A percentile compares a stretch with the other conserved stretches of the same genome.
These are phyloP conservation scores for Amphimedon queenslandica DNA, from an alignment of 37 sponge, comb jelly and placozoan genomes.

Conservation along the genomic window DNA sequence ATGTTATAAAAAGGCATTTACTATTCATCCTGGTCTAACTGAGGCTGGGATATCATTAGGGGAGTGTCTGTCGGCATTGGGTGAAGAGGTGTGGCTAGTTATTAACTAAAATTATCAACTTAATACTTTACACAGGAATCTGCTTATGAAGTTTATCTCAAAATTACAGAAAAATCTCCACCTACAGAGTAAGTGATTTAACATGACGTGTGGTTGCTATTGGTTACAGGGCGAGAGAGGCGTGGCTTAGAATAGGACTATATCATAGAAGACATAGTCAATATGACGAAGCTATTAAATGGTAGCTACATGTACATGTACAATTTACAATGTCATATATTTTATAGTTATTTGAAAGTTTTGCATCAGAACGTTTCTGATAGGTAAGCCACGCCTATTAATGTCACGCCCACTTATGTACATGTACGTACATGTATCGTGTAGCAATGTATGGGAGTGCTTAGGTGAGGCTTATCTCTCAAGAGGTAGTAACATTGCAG, in stretches of 20 bases:
- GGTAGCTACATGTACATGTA: slow-evolving; percentile 15
- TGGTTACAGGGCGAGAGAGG: slow-evolving; percentile 42
- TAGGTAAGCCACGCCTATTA: slow-evolving; percentile 19
- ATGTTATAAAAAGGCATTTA: slow-evolving; percentile 70
- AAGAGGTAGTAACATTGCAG: slow-evolving; percentile 71
- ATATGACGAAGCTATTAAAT: slow-evolving; percentile 58
- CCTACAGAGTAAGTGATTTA: neutral
- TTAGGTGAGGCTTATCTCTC: slow-evolving; percentile 77
- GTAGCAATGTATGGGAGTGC: slow-evolving; percentile 77
- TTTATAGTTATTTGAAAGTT: slow-evolving; percentile 40
- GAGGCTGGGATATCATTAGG: slow-evolving; percentile 47
- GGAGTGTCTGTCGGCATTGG: slow-evolving; percentile 21
- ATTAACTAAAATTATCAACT: neutral
- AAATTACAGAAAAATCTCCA: neutral
- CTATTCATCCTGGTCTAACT: slow-evolving; percentile 26
- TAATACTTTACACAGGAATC: neutral
- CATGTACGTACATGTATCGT: neutral
- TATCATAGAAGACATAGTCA: slow-evolving; percentile 35
- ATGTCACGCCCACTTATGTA: neutral
- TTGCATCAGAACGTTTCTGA: slow-evolving; percentile 14
- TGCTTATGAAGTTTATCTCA: slow-evolving; percentile 9
- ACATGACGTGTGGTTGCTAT: neutral
- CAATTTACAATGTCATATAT: neutral
- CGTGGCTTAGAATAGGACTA: slow-evolving; percentile 78
- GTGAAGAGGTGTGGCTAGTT: too few species aligned